phyloP scores from a whole-genome alignment of 2,888 invertebrate genomes.

The Gryllus longicercus region DNA sequence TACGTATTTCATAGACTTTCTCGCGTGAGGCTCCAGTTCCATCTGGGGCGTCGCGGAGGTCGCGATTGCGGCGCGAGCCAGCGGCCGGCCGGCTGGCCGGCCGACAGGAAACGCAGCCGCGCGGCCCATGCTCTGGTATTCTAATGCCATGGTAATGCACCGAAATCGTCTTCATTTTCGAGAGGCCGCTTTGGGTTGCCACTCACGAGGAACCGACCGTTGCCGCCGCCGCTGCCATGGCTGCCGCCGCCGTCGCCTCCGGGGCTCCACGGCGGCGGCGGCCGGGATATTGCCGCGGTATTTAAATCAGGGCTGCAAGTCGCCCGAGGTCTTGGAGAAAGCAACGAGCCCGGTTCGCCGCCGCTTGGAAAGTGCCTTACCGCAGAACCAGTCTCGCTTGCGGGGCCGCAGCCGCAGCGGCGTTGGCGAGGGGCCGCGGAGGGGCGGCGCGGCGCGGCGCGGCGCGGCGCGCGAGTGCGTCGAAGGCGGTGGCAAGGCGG shows the following conservation, averaged over 20 bases:
- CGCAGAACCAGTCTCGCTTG: neutral
- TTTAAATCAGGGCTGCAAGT: neutral
- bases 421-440: neutral
- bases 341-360: neutral
- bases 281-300: slow-evolving; percentile 7
- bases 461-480: neutral
- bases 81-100: neutral
- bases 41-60: neutral
- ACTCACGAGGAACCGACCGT: neutral
- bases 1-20: no score
- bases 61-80: neutral
- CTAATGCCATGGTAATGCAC: slow-evolving; percentile 17
- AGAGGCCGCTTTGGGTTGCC: neutral
- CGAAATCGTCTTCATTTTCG: neutral
- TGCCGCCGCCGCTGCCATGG: neutral
- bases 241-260: neutral
- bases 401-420: neutral
- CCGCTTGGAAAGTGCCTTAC: slow-evolving; percentile 10
- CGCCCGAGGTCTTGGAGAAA: neutral
- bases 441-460: neutral
- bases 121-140: neutral
- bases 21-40: no score
- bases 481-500: no score
- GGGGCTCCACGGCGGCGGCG: neutral
- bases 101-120: neutral